phyloP scores from a whole-genome alignment of 1,140 invertebrate genomes.

The Acarapis woodi region DNA sequence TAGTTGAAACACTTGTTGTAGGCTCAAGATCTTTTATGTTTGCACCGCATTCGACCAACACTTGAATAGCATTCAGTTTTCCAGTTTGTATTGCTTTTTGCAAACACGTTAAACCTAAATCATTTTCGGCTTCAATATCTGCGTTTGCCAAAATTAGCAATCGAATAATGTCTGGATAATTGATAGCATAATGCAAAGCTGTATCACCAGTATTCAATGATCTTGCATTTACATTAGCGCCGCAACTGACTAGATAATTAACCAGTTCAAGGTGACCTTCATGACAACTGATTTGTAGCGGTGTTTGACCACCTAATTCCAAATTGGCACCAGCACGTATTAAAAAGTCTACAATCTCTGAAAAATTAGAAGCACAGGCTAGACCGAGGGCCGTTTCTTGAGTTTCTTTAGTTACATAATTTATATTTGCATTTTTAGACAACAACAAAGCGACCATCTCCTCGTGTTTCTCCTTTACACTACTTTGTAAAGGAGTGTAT shows the following conservation, averaged over 20 bases:
- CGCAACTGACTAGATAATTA: slow-evolving; percentile 40
- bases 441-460: slow-evolving; percentile 86
- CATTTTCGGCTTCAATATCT: slow-evolving; percentile 73
- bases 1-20: too few relatives aligned
- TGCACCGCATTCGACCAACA: slow-evolving; percentile 69
- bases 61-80: slow-evolving; percentile 91
- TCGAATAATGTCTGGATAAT: slow-evolving; percentile 73
- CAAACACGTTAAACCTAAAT: slow-evolving; percentile 70
- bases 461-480: slow-evolving; percentile 85
- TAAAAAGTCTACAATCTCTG: slow-evolving; percentile 86
- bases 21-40: slow-evolving; percentile 74
- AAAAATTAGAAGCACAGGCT: slow-evolving; percentile 85
- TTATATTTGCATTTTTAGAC: slow-evolving; percentile 77
- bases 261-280: slow-evolving; percentile 86
- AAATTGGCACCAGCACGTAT: slow-evolving; percentile 83
- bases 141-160: slow-evolving; percentile 59
- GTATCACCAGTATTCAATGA: slow-evolving; percentile 71
- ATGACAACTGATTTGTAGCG: slow-evolving; percentile 90
- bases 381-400: slow-evolving; percentile 89
- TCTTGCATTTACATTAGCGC: slow-evolving; percentile 65
- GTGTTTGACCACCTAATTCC: slow-evolving; percentile 80
- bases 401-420: slow-evolving; percentile 90
- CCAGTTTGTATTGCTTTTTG: slow-evolving; percentile 98
- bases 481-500: slow-evolving; percentile 97
- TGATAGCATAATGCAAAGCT: slow-evolving; percentile 83